Evolutionary conservation across 2,797 vertebrate genomes (phyloP).

Genomic region (Myotis pilosus): DNA sequence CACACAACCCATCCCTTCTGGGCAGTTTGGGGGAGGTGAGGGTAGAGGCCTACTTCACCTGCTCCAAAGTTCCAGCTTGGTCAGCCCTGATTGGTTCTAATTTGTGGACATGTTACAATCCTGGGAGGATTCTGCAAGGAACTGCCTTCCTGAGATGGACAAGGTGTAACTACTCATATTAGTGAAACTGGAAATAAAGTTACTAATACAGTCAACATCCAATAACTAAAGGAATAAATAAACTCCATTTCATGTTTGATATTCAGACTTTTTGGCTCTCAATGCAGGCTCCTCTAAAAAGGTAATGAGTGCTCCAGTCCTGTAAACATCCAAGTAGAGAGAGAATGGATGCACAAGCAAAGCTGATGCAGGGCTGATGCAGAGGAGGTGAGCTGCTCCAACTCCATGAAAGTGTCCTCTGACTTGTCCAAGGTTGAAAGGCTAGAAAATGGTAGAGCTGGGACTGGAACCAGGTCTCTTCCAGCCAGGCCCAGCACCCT

Average conservation of each 20-base stretch:
- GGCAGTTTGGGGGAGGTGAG: background rate
- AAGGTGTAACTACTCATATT: background rate
- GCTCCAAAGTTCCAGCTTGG: background rate
- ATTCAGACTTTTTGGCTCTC: background rate
- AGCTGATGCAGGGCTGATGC: background rate
- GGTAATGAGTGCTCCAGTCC: background rate
- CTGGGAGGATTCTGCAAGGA: background rate
- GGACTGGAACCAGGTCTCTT: background rate
- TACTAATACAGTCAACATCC: background rate
- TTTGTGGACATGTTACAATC: background rate
- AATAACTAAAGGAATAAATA: background rate
- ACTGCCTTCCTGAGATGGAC: background rate
- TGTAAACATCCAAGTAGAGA: background rate
- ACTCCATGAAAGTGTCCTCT: background rate
- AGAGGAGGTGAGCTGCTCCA: background rate
- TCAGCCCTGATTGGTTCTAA: background rate
- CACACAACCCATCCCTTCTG: background rate
- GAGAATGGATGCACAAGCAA: background rate
- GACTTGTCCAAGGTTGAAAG: background rate
- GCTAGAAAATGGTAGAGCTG: slow-evolving; percentile 14
- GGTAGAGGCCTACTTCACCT: background rate
- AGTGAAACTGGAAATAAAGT: background rate
- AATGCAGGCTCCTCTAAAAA: background rate
- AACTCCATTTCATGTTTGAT: background rate
- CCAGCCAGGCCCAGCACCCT: background rate